Conservation (phyloP, 1,140 invertebrate genomes). For the Temnothorax nylanderi region DNA sequence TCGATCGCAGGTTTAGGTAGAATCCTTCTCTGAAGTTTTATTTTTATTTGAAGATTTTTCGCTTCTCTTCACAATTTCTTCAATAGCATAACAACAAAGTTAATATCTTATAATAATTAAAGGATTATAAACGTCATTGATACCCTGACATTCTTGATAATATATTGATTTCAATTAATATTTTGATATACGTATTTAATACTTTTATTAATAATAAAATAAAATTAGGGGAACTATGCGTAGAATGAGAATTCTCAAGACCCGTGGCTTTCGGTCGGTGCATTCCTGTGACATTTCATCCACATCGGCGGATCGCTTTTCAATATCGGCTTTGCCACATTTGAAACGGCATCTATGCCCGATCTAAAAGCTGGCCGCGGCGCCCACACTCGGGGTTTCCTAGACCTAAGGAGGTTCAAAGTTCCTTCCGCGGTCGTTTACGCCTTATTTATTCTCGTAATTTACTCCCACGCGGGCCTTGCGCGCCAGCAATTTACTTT, state of each 20-base stretch:
- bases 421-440: slow-evolving; percentile 78
- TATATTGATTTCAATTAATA: neutral
- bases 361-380: slow-evolving; percentile 71
- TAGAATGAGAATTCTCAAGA: neutral
- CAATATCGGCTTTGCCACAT: slow-evolving; percentile 60
- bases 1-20: slow-evolving; percentile 66
- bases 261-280: neutral
- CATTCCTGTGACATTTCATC: neutral
- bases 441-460: slow-evolving; percentile 82
- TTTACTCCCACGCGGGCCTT: slow-evolving; percentile 80
- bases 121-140: neutral
- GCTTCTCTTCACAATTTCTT: neutral
- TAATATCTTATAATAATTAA: neutral
- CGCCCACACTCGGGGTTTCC: slow-evolving; percentile 77
- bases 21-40: slow-evolving; percentile 40
- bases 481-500: slow-evolving; percentile 78
- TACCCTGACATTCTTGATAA: neutral
- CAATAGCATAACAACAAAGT: neutral
- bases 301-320: slow-evolving; percentile 45
- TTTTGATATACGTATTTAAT: neutral
- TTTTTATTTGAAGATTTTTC: slow-evolving; percentile 22
- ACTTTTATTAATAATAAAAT: neutral
- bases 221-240: neutral
- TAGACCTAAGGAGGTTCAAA: slow-evolving; percentile 78
- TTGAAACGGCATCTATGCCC: slow-evolving; percentile 56